Evolutionary conservation across 2,888 invertebrate genomes (phyloP), one percentile per base, ranked within the genome.

Genomic region (Desoria tigrina): DNA sequence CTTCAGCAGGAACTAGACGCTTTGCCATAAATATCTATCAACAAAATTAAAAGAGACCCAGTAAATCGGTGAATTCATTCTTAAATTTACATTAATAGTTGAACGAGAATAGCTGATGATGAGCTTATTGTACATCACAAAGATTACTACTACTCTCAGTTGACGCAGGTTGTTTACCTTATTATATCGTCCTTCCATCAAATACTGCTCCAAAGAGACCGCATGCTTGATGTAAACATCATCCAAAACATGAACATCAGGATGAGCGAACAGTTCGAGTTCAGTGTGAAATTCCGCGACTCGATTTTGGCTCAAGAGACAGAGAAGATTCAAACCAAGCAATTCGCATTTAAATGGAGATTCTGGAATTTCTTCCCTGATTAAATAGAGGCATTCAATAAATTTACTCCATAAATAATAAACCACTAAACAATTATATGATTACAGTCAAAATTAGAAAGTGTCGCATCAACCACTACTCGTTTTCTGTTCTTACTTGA

Each of bases 141-240:
- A n/a, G n/a, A n/a, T n/a, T n/a, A n/a, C n/a, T n/a, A n/a, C n/a
- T n/a, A n/a, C n/a, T n/a, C n/a, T n/a, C n/a, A n/a, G n/a, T n/a
- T n/a, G n/a, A n/a, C n/a, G n/a, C 45, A 45, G 32, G 32, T 7
- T 32, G 32, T 32, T 68, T 79, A 90, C 89, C 83, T 99, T 99
- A 80, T 99, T 98, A 79, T 99, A 99, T 75, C 95, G 94, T 55
- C 99, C 99, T 81, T 99, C 99, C 97, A 99, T 99, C 61, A 99
- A 85, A 80, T 95, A 97, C 80, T 99, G 99, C 78, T 99, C 99
- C 78, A 99, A 85, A 9, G 94, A 92, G 14, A 99, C 84, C 0
- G 98, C 96, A 79, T 97, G 95, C 69, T 89, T 86, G 65, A 99
- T 94, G 80, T 94, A 99, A 21, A 93, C 88, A 79, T 98, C 96